Percentiles rank a stretch among this genome's conserved stretches.
Evolutionary conservation across 2,113 vertebrate species (phyloP).

Genomic region (Mirza zaza): DNA sequence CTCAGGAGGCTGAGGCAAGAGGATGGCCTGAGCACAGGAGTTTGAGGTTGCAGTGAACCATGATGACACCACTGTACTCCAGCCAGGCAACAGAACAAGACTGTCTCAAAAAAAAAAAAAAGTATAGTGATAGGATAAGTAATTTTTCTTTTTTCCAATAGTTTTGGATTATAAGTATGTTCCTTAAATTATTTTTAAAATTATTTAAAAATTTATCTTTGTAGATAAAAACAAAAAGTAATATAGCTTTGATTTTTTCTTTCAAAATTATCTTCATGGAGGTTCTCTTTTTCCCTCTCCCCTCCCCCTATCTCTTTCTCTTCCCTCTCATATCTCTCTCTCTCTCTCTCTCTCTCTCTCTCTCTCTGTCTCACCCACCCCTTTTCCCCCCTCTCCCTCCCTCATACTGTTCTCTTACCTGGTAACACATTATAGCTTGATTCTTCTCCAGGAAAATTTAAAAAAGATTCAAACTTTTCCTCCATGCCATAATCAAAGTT

Average conservation of each 20-base stretch:
- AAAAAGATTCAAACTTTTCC: conserved; percentile 84
- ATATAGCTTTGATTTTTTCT: background rate
- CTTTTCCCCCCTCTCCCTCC: no score
- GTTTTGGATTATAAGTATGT: conserved; percentile 13
- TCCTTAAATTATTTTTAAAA: background rate
- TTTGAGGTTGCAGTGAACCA: no score
- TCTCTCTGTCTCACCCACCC: conserved; percentile 35
- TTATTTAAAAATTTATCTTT: background rate
- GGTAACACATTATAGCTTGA: conserved; percentile 90
- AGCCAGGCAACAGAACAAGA: no score
- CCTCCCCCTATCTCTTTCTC: background rate
- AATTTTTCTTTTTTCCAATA: conserved; percentile 10
- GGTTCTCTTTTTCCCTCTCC: background rate
- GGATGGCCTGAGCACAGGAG: no score
- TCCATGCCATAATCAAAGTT: conserved; percentile 76
- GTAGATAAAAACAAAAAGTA: conserved; percentile 13
- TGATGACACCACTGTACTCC: no score
- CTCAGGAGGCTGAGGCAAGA: no score
- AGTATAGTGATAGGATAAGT: background rate
- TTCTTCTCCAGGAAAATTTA: conserved; percentile 84
- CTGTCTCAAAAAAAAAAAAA: no score
- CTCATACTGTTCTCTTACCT: conserved; percentile 86
- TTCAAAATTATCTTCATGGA: background rate
- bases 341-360: background rate
- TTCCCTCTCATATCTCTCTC: background rate